These are phyloP conservation scores for Drosophila orena DNA, from an alignment of 1,140 invertebrate species.

Conservation along the genomic window DNA sequence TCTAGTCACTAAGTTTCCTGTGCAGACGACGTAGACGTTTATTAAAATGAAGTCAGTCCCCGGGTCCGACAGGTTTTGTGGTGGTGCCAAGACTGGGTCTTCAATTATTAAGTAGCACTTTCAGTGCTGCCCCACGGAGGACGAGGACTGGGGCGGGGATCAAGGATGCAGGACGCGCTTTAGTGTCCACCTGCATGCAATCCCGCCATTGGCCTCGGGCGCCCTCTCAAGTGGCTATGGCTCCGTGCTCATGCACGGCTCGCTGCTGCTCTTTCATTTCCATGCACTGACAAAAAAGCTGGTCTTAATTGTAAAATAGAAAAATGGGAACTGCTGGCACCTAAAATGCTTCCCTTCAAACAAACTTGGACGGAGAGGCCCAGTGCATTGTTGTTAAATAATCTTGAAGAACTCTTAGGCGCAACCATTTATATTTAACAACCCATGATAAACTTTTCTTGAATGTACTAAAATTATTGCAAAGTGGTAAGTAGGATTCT, in stretches of 20 bases:
- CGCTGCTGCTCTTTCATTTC: slow-evolving; percentile 34
- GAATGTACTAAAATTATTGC: no score
- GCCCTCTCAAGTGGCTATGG: slow-evolving; percentile 41
- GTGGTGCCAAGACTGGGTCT: slow-evolving; percentile 38
- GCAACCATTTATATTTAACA: no score
- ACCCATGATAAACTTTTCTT: no score
- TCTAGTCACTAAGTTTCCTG: slow-evolving; percentile 54
- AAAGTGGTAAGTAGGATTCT: no score
- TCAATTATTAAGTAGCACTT: slow-evolving; percentile 55
- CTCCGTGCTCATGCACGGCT: slow-evolving; percentile 29
- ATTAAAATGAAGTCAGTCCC: slow-evolving; percentile 49
- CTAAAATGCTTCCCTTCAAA: no score
- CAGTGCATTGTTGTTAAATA: no score
- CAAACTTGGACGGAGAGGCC: no score
- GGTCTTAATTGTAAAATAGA: no score
- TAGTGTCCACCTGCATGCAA: slow-evolving; percentile 68
- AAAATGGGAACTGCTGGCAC: no score
- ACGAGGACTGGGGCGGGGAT: not conserved
- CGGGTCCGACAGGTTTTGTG: slow-evolving; percentile 37
- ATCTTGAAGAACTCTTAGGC: no score
- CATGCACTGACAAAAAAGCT: slow-evolving; percentile 11
- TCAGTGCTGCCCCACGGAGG: slow-evolving; percentile 24
- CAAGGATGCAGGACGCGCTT: slow-evolving; percentile 45
- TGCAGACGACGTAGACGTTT: slow-evolving; percentile 52
- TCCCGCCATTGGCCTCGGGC: slow-evolving; percentile 58